phyloP scores from a whole-genome alignment of 2,888 invertebrate species.

The Apamea monoglypha region DNA sequence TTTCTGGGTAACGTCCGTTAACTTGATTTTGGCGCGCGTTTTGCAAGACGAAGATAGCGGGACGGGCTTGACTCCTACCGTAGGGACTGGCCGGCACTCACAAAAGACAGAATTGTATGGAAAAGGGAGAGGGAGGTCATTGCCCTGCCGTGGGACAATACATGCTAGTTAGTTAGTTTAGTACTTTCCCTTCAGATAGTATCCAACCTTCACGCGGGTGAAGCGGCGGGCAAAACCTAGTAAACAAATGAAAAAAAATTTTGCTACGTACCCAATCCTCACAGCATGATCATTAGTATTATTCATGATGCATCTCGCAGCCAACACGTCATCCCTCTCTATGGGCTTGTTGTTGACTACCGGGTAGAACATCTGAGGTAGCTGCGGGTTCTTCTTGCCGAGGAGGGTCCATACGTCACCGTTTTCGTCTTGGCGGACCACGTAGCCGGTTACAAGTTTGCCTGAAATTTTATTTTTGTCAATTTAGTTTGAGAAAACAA shows the following conservation, averaged over 20 bases:
- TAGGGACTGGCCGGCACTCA: no score
- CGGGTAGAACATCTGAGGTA: conserved; percentile 98
- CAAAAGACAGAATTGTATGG: no score
- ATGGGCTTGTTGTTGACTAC: conserved; percentile 92
- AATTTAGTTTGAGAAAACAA: background rate
- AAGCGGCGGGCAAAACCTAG: no score
- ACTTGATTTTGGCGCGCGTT: no score
- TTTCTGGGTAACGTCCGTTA: no score
- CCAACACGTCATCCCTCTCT: conserved; percentile 93
- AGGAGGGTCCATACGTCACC: conserved; percentile 94
- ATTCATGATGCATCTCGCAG: conserved; percentile 98
- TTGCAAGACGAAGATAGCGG: no score
- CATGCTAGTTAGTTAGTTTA: no score
- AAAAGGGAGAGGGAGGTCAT: no score
- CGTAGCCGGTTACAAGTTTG: conserved; percentile 95
- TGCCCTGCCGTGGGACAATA: no score
- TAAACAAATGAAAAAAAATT: background rate
- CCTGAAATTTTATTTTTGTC: conserved; percentile 84
- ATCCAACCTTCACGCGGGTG: no score
- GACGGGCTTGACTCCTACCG: no score
- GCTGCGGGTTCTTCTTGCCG: conserved; percentile 96
- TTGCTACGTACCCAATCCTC: conserved; percentile 92
- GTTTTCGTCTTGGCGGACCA: conserved; percentile 91
- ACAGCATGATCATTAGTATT: conserved; percentile 92
- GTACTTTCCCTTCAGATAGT: no score